phyloP scores from a whole-genome alignment of 1,140 invertebrate genomes.

The Habropoda laboriosa region DNA sequence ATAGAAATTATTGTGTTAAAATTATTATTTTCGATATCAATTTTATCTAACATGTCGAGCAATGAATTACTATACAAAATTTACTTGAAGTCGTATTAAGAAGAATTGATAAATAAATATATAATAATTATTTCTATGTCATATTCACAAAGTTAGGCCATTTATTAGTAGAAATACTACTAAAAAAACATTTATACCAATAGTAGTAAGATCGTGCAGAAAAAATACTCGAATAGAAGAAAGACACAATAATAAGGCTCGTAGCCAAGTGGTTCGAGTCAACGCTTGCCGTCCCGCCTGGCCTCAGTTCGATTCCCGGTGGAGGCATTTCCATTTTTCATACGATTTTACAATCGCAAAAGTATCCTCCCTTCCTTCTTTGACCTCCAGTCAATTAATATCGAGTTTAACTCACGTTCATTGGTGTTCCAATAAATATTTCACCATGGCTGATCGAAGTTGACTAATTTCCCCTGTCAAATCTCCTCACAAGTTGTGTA shows the following conservation, averaged over 20 bases:
- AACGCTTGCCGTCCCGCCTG: not conserved
- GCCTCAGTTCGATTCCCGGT: not conserved
- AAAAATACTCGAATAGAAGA: not conserved
- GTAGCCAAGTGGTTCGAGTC: not conserved
- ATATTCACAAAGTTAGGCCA: no score
- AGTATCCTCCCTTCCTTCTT: not conserved
- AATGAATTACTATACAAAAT: no score
- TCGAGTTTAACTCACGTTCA: not conserved
- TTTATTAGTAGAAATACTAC: no score
- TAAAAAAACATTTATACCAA: no score
- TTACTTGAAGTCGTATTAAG: no score
- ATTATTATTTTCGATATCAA: no score
- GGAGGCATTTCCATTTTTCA: not conserved
- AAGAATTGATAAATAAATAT: no score
- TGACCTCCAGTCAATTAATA: not conserved
- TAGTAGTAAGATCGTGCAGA: no score
- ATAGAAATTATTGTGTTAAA: no score
- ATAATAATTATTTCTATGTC: no score
- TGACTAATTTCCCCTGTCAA: not conserved
- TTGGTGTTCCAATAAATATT: not conserved
- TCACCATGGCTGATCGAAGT: not conserved
- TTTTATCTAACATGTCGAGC: no score
- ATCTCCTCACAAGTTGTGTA: not conserved
- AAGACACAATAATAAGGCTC: fast-evolving
- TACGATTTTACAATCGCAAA: not conserved